These are phyloP conservation scores for Hartigia nigra DNA, from an alignment of 2,888 invertebrate species.

Conservation along the genomic window DNA sequence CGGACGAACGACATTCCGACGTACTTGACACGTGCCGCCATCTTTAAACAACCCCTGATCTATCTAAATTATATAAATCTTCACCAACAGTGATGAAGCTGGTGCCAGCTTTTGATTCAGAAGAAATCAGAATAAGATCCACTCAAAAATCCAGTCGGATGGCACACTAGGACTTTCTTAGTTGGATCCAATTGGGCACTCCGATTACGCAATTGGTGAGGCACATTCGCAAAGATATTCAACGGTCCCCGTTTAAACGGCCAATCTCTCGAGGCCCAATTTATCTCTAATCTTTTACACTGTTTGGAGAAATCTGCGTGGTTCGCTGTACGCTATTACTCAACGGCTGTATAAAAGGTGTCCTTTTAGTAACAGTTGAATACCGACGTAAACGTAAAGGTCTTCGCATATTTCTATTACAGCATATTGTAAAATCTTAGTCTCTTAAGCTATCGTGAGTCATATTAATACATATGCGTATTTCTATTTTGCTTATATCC, in stretches of 20 bases:
- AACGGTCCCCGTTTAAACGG: neutral
- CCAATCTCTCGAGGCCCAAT: conserved; percentile 2
- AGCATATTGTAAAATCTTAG: neutral
- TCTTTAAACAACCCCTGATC: neutral
- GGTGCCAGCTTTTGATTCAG: neutral
- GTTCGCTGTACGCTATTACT: neutral
- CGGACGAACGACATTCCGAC: neutral
- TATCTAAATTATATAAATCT: no score
- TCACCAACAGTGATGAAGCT: no score
- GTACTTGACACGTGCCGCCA: neutral
- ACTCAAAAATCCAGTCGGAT: neutral
- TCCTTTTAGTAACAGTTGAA: conserved; percentile 1
- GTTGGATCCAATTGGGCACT: neutral
- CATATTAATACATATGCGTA: neutral
- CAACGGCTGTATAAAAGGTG: neutral
- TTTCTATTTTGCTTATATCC: neutral
- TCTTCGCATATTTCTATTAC: neutral
- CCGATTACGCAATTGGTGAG: neutral
- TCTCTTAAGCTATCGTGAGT: neutral
- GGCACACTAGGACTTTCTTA: neutral
- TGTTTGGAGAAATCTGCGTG: conserved; percentile 36
- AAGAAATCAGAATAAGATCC: neutral
- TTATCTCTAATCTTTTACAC: conserved; percentile 26
- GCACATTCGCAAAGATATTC: neutral
- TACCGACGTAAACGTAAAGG: neutral